These are phyloP conservation scores for Gymnogyps californianus DNA, from an alignment of 2,113 vertebrate genomes.

Conservation along the genomic window DNA sequence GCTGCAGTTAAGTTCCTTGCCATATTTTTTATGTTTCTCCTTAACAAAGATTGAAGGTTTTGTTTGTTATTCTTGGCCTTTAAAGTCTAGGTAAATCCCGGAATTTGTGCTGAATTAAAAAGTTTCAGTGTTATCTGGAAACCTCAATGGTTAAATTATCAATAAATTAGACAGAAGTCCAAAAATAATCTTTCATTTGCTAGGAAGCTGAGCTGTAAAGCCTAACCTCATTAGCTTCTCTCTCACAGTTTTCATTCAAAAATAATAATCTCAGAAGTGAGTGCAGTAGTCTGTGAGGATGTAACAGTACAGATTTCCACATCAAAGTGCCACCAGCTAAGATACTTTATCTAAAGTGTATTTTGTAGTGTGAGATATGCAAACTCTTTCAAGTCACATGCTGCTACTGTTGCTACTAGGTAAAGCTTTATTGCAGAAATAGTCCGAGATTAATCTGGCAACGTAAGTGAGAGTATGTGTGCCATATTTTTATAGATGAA, in stretches of 20 bases:
- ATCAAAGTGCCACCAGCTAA: slow-evolving; percentile 25
- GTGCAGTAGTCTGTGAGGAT: not conserved
- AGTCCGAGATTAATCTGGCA: not conserved
- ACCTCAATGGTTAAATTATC: not conserved
- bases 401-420: not conserved
- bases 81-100: not conserved
- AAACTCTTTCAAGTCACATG: slow-evolving; percentile 18
- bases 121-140: slow-evolving; percentile 3
- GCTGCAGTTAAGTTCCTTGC: not conserved
- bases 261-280: not conserved
- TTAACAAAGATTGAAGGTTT: not conserved
- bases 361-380: not conserved
- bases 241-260: not conserved
- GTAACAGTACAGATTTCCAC: slow-evolving; percentile 6
- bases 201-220: not conserved
- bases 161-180: slow-evolving; percentile 12
- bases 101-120: not conserved
- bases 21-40: not conserved
- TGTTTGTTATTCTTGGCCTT: not conserved
- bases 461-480: not conserved
- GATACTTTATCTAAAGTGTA: not conserved
- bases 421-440: not conserved
- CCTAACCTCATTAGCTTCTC: not conserved
- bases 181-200: slow-evolving; percentile 20
- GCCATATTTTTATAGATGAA: not conserved